Evolutionary conservation across 2,113 vertebrate genomes (phyloP).

Genomic region (Tychaedon coryphoeus): DNA sequence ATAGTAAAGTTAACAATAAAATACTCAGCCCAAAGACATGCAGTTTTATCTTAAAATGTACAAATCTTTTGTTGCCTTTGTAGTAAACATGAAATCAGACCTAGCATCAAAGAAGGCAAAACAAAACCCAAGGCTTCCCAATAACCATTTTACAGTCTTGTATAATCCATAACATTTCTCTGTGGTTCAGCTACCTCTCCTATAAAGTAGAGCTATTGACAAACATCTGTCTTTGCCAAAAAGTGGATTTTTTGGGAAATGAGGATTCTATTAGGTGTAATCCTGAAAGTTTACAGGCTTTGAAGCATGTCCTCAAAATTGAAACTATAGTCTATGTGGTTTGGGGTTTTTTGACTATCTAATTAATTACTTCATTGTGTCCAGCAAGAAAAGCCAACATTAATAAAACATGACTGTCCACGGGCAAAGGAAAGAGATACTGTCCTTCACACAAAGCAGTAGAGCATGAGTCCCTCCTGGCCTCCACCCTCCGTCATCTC

Average conservation of each 20-base stretch:
- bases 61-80: neutral
- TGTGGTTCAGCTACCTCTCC: neutral
- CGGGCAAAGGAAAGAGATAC: neutral
- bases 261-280: neutral
- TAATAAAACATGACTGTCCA: neutral
- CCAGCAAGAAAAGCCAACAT: fast-evolving
- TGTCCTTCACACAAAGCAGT: neutral
- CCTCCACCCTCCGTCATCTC: fast-evolving
- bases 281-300: neutral
- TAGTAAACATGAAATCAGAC: neutral
- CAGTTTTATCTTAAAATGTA: neutral
- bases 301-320: neutral
- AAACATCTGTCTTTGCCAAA: neutral
- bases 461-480: neutral
- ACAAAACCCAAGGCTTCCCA: neutral
- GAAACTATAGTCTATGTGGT: neutral
- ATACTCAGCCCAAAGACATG: neutral
- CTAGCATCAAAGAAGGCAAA: neutral
- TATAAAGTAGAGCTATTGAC: neutral
- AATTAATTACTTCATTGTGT: neutral
- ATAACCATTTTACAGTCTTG: neutral
- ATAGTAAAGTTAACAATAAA: neutral
- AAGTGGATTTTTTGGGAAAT: neutral
- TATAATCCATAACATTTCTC: neutral
- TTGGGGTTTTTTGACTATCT: fast-evolving